Base-by-base conservation (phyloP, 2,113 vertebrate genomes). In the Mesembrinibis cayennensis region DNA sequence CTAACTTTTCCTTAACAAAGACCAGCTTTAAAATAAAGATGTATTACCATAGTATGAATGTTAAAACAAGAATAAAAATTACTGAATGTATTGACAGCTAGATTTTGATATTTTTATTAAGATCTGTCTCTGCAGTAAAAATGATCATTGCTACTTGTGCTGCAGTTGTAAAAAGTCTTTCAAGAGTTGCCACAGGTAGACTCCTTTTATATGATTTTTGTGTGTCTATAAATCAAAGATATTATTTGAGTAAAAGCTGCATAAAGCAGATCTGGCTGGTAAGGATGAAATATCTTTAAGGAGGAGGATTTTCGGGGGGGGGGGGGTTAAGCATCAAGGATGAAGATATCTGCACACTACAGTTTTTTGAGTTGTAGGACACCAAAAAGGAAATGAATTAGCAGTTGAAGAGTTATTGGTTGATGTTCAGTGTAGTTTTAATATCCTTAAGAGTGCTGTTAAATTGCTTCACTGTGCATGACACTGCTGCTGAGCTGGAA, bases 141-240 rank as follows among this genome's bases (percentile, higher is more conserved):
- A 62, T 50, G 4, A 65, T 56, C 40, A 15, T 34, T 53, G 85
- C 21, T 49, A 66, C 74, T 86, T 16, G 2, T 32, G 70, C 70
- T 1, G 2, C 38, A 11, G 77, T 9, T 91, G 80, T 87, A 85
- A 91, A 90, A 92, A 66, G 19, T 25, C 59, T 88, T 53, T 77
- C 93, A 86, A 81, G 92, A 34, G 2, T 50, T 90, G 58, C 58
- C 55, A 36, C 82, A 23, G 49, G 66, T 91, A 45, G 86, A 25
- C 32, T 32, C 58, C 17, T 58, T 90, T 89, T 7, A 21, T 72
- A 49, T 5, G 62, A 29, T 38, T 82, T 78, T n/a, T 52, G 36
- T 23, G 61, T 11, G 73, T 2, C 82, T 16, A 52, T 97, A 95
- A 96, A 96, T 95, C 95, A 96, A 70, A 83, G 58, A 10, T 15